These are phyloP conservation scores for Geotrupes spiniger DNA, from an alignment of 2,888 invertebrate species.

Conservation along the genomic window DNA sequence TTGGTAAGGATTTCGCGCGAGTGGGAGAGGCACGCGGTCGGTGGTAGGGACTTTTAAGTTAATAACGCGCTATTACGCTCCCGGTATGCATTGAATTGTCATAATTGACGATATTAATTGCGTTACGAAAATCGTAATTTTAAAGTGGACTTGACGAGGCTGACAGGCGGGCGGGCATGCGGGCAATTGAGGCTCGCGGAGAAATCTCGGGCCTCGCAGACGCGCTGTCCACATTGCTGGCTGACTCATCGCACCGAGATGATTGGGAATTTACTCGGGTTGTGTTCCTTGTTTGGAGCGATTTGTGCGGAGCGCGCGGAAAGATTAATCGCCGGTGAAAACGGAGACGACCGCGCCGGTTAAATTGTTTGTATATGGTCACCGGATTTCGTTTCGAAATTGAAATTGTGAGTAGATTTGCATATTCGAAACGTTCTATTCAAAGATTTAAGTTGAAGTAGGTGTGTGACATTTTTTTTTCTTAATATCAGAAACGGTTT, in stretches of 20 bases:
- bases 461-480: too few species aligned
- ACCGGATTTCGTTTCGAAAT: too few species aligned
- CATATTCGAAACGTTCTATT: too few species aligned
- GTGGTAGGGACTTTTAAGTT: background rate
- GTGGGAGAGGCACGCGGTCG: background rate
- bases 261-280: background rate
- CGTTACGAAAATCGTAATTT: constrained; percentile 1
- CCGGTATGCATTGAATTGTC: background rate
- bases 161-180: too few species aligned
- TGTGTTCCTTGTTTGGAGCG: constrained; percentile 4
- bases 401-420: too few species aligned
- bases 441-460: too few species aligned
- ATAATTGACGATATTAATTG: constrained; percentile 2
- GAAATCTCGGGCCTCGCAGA: background rate
- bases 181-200: too few species aligned
- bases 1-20: constrained; percentile 2
- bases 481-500: too few species aligned
- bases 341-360: too few species aligned
- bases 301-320: background rate
- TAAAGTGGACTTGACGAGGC: constrained; percentile 4
- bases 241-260: background rate
- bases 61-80: background rate
- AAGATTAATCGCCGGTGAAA: too few species aligned
- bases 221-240: background rate
- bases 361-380: too few species aligned